A percentile compares a stretch with the other conserved stretches of the same genome.
These are phyloP conservation scores for Saturnia pavonia DNA, from an alignment of 2,888 invertebrate species.

Conservation along the genomic window DNA sequence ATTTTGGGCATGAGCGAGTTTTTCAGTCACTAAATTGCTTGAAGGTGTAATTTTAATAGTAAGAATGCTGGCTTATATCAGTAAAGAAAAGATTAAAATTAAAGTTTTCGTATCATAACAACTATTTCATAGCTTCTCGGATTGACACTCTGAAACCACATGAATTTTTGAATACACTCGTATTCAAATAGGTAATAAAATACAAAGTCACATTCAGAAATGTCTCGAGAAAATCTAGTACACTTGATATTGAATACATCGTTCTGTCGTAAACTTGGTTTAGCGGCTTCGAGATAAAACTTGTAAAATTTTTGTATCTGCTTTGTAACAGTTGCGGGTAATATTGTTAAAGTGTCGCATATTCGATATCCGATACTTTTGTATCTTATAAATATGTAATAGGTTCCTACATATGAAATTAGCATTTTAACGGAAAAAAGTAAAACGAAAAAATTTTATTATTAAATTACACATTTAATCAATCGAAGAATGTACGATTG, in stretches of 20 bases:
- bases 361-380: not conserved
- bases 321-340: conserved; percentile 24
- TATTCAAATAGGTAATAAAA: conserved; percentile 28
- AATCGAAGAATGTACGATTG: no score
- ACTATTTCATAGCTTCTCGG: not conserved
- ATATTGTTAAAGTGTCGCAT: not conserved
- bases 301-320: conserved; percentile 34
- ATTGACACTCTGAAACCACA: not conserved
- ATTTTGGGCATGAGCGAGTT: no score
- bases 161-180: conserved; percentile 3
- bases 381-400: not conserved
- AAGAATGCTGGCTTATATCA: not conserved
- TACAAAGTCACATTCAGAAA: conserved; percentile 40
- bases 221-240: conserved; percentile 37
- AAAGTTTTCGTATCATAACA: not conserved
- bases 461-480: no score
- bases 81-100: not conserved
- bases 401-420: no score
- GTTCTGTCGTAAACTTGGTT: conserved; percentile 27
- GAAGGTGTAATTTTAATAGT: no score
- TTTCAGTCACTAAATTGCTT: no score
- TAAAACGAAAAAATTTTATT: no score
- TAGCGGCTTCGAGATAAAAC: conserved; percentile 38
- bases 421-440: no score
- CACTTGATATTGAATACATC: conserved; percentile 45